Conservation (phyloP, 2,797 vertebrate genomes). For the Chaunax sp. region DNA sequence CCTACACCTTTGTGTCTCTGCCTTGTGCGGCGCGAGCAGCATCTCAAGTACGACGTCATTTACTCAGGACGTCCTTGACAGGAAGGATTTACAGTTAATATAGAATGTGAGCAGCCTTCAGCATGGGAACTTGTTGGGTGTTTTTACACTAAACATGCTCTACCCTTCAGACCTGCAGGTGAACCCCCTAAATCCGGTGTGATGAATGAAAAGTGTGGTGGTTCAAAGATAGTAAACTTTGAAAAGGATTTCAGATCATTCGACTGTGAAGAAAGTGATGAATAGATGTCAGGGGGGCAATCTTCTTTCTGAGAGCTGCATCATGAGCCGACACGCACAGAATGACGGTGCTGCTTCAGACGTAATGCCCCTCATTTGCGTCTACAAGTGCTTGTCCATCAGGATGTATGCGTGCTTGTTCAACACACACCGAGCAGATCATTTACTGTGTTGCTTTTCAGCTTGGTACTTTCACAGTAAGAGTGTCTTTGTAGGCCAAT, state of each 20-base stretch:
- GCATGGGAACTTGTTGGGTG: neutral
- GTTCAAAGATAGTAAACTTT: constrained; percentile 54
- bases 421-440: constrained; percentile 64
- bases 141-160: constrained; percentile 14
- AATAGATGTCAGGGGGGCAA: constrained; percentile 34
- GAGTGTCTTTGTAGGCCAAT: constrained; percentile 39
- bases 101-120: constrained; percentile 6
- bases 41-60: constrained; percentile 27
- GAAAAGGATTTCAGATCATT: constrained; percentile 53
- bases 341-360: too few species aligned
- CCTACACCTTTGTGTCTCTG: neutral
- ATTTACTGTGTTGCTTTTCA: constrained; percentile 59
- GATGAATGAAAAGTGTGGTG: constrained; percentile 43
- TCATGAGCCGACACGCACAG: constrained; percentile 18
- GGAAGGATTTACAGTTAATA: constrained; percentile 9
- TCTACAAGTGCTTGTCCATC: constrained; percentile 49
- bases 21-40: constrained; percentile 7
- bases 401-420: constrained; percentile 32
- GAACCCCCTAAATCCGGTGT: constrained; percentile 36
- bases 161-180: constrained; percentile 12
- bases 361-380: constrained; percentile 36
- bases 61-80: constrained; percentile 19
- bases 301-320: constrained; percentile 13
- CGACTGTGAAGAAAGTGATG: constrained; percentile 27
- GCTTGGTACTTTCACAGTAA: constrained; percentile 46